Base-by-base conservation (phyloP, 2,113 vertebrate genomes). In the Dermatemys mawii region DNA sequence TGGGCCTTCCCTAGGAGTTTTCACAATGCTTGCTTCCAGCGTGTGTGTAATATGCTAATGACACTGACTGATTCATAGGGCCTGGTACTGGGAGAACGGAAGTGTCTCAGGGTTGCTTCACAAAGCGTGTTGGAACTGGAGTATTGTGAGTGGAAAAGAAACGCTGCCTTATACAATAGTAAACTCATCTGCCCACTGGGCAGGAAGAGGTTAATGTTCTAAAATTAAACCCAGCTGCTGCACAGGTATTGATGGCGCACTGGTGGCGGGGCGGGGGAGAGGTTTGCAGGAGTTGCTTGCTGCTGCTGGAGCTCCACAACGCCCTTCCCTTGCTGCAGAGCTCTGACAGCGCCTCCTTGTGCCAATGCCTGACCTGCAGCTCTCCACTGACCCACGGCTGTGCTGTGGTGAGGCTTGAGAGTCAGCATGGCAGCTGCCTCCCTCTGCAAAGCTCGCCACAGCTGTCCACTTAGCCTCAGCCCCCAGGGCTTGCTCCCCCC, bases 41-140 rank as follows among this genome's bases (percentile, higher is more conserved):
- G 0, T 9, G 41, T 2, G 0, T 32, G n/a, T 92, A 44, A 46
- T 46, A 46, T 22, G 0, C 51, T 29, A 0, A 81, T 17, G 41
- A 0, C 21, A 1, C 1, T 27, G 27, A 29, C 27, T 94, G 95
- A 95, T 90, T 96, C 94, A 95, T 75, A n/a, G n/a, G 22, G 73
- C 38, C 5, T 63, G 55, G 12, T 2, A 6, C 78, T 0, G 26
- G 84, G 51, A 93, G 89, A 93, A 26, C 89, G 92, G 67, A 27
- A 0, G 21, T 80, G 75, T n/a, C 96, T 55, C 9, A 6, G 38
- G 90, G 6, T 90, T 57, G 5, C 92, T 94, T 78, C 29, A 67
- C 89, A 83, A 2, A 44, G 75, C 93, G 0, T 94, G 95, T 96
- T 5, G 4, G 75, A 89, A 90, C 96, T 79, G 1, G 60, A 76